Conservation (phyloP, 2,888 invertebrate species). For the Apoda limacodes region DNA sequence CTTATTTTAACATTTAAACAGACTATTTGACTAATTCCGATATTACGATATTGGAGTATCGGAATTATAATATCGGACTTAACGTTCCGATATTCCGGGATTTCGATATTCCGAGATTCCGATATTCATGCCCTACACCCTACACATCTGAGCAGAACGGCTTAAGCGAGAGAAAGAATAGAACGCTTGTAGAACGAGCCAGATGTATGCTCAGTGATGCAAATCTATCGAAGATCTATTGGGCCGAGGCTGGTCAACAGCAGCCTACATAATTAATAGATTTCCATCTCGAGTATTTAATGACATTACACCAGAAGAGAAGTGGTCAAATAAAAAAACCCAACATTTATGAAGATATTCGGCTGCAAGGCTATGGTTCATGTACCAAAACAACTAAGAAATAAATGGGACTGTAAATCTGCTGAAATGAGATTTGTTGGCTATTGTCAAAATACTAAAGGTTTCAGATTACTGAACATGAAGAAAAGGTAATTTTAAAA, state of each 20-base stretch:
- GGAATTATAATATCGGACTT: no score
- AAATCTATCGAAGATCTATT: constrained; percentile 13
- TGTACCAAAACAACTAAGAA: constrained; percentile 14
- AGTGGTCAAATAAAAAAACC: constrained; percentile 29
- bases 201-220: constrained; percentile 19
- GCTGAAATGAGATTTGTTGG: constrained; percentile 9
- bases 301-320: constrained; percentile 20
- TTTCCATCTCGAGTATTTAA: constrained; percentile 7
- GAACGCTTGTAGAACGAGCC: constrained; percentile 10
- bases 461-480: constrained; percentile 6
- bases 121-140: no score
- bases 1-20: constrained; percentile 21
- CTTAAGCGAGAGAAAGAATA: constrained; percentile 10
- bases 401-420: constrained; percentile 13
- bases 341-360: constrained; percentile 29
- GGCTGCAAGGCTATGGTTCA: constrained; percentile 25
- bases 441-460: constrained; percentile 11
- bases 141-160: constrained; percentile 29
- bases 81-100: no score
- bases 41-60: no score
- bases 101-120: no score
- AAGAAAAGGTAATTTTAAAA: constrained; percentile 3
- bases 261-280: constrained; percentile 16
- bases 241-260: constrained; percentile 20
- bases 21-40: no score